phyloP scores from a whole-genome alignment of 2,797 vertebrate genomes.

The Myiotriccus ornatus region DNA sequence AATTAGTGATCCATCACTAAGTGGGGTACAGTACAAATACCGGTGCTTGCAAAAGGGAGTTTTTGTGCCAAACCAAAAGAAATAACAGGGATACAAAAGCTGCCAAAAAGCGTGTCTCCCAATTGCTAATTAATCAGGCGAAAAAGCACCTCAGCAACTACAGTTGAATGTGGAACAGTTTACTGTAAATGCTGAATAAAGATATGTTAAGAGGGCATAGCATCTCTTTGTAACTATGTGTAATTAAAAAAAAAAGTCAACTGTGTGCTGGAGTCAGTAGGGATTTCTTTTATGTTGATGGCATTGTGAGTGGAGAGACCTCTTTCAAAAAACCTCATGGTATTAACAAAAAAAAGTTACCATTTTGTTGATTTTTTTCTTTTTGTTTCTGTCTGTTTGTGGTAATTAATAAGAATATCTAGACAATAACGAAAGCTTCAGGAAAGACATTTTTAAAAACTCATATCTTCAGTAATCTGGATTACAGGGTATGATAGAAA shows the following conservation, averaged over 20 bases:
- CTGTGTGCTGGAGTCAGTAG: background rate
- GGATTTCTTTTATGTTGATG: background rate
- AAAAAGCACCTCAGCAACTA: slow-evolving; percentile 64
- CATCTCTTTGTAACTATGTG: slow-evolving; percentile 21
- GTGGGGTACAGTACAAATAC: slow-evolving; percentile 69
- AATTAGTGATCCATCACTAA: slow-evolving; percentile 79
- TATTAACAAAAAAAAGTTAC: background rate
- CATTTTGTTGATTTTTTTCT: background rate
- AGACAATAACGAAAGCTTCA: background rate
- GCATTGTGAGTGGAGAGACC: background rate
- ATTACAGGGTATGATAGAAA: slow-evolving; percentile 28
- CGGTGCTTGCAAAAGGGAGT: slow-evolving; percentile 66
- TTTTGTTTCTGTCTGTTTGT: background rate
- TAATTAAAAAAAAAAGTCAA: background rate
- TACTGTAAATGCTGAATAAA: slow-evolving; percentile 67
- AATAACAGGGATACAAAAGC: slow-evolving; percentile 75
- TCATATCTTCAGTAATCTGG: background rate
- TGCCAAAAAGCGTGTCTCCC: slow-evolving; percentile 77
- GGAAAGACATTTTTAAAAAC: background rate
- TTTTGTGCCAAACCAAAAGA: slow-evolving; percentile 73
- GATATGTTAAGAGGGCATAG: slow-evolving; percentile 23
- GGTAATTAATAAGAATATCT: background rate
- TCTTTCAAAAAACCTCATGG: slow-evolving; percentile 6
- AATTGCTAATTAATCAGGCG: slow-evolving; percentile 78
- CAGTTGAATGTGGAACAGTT: slow-evolving; percentile 50